Evolutionary conservation across 2,797 vertebrate genomes (phyloP).

Genomic region (Antennarius maculatus): DNA sequence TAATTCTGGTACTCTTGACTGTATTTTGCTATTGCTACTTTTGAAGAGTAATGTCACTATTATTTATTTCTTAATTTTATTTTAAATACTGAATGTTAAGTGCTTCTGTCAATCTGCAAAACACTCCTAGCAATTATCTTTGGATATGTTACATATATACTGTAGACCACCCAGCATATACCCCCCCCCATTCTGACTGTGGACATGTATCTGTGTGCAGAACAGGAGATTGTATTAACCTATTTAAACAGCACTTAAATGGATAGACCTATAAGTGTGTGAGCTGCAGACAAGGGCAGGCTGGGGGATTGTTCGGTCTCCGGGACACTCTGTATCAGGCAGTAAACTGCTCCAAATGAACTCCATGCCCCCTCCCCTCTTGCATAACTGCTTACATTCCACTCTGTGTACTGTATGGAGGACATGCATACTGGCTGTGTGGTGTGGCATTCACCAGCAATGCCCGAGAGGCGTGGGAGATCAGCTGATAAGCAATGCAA

Average conservation of each 20-base stretch:
- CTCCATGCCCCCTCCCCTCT: constrained; percentile 69
- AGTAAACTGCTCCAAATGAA: constrained; percentile 68
- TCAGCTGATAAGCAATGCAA: constrained; percentile 1
- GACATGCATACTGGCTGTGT: constrained; percentile 15
- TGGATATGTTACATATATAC: neutral
- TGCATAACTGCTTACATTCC: constrained; percentile 70
- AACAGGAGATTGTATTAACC: constrained; percentile 33
- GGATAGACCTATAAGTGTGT: constrained; percentile 8
- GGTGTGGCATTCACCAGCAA: constrained; percentile 10
- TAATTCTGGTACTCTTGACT: too few relatives aligned
- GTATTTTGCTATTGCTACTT: too few relatives aligned
- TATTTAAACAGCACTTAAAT: constrained; percentile 38
- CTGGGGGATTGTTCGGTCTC: constrained; percentile 44
- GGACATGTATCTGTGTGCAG: constrained; percentile 1
- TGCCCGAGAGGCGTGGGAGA: neutral
- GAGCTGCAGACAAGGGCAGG: constrained; percentile 34
- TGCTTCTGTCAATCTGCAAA: neutral
- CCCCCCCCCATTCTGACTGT: neutral
- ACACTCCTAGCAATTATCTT: neutral
- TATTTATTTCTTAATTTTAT: neutral
- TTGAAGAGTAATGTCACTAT: too few relatives aligned
- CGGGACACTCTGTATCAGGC: constrained; percentile 66
- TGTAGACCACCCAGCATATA: neutral
- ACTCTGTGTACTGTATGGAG: constrained; percentile 37
- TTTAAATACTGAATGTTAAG: neutral